These are phyloP conservation scores for Galerucella nymphaeae DNA, from an alignment of 2,888 invertebrate species.

Conservation along the genomic window DNA sequence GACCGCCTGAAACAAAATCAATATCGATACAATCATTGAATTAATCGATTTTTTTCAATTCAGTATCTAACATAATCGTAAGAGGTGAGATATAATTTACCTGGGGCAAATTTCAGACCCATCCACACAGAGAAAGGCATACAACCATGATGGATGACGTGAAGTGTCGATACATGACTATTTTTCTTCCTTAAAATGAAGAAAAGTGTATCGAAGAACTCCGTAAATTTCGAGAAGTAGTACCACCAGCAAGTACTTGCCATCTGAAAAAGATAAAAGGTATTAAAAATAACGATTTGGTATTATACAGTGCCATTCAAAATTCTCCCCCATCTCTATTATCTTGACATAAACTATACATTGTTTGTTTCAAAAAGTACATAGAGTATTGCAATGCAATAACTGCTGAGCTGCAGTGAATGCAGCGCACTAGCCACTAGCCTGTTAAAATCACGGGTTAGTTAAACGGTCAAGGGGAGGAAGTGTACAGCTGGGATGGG, in stretches of 20 bases:
- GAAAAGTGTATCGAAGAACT: conserved; percentile 94
- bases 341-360: too few species aligned
- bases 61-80: too few species aligned
- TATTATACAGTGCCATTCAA: conserved; percentile 15
- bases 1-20: conserved; percentile 77
- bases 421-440: too few species aligned
- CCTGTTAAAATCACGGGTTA: too few species aligned
- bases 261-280: conserved; percentile 70
- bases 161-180: conserved; percentile 89
- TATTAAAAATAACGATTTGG: conserved; percentile 28
- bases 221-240: conserved; percentile 93
- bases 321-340: too few species aligned
- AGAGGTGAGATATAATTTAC: conserved; percentile 67
- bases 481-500: too few species aligned
- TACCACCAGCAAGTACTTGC: conserved; percentile 93
- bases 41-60: too few species aligned
- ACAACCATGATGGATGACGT: conserved; percentile 94
- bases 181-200: conserved; percentile 94
- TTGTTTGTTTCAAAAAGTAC: too few species aligned
- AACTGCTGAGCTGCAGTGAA: too few species aligned
- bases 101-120: conserved; percentile 94
- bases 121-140: conserved; percentile 97
- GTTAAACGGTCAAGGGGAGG: too few species aligned
- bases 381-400: too few species aligned
- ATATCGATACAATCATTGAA: too few species aligned